Evolutionary conservation across 2,797 vertebrate genomes (phyloP), one percentile per base, ranked within the genome.

Genomic region (Enteromius treurensis): DNA sequence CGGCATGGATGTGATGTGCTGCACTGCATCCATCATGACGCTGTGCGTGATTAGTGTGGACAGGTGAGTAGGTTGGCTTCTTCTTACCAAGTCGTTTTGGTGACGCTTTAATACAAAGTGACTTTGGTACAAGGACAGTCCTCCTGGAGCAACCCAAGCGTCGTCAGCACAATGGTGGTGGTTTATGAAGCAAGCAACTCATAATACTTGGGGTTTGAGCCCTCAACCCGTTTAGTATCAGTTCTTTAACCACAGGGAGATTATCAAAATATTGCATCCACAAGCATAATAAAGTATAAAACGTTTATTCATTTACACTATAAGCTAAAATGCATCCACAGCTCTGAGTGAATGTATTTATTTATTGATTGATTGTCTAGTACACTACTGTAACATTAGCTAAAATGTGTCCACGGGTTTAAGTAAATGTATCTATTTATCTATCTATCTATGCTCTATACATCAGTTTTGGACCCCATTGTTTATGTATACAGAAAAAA

Each of bases 1-100:
- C 85, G 94, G 90, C 58, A 95, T 96, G 95, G 95, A 96, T 92
- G 95, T 96, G 83, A 95, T 95, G 94, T 96, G 95, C 90, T 96
- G 95, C 91, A 96, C 95, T 4, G 95, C 95, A 69, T 95, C 95
- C 34, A 96, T 96, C 87, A 95, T 95, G 95, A 95, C 95, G 76
- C 90, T 96, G 85, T 96, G 95, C 70, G 95, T 96, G 84, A 96
- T 96, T 93, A 95, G 95, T 90, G 95, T 96, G 75, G 95, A 96
- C 83, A 93, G 95, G 95, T 96, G 79, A 92, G 94, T 40, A 14
- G 7, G 70, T 32, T 77, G 55, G 53, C 3, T 34, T 55, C 5
- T 68, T 55, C 55, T 51, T 47, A 64, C 29, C n/a, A 32, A 80
- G 51, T 32, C 17, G 23, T 64, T 55, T 11, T 49, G 10, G 1